Percentiles rank a stretch among this genome's conserved stretches.
phyloP scores from a whole-genome alignment of 2,797 vertebrate species.

The Pachyuromys duprasi region DNA sequence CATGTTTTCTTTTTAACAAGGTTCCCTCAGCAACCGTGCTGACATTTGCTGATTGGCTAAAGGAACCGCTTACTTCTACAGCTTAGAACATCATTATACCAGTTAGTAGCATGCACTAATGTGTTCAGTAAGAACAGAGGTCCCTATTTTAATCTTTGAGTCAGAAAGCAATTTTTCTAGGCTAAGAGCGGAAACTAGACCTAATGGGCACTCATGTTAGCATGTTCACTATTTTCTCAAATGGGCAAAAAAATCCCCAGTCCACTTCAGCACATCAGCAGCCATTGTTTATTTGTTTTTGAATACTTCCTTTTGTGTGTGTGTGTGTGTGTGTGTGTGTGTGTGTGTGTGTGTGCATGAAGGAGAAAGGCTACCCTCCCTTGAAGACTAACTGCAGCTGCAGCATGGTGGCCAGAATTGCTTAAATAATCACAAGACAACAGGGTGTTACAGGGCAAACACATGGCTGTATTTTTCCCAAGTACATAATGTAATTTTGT shows the following conservation, averaged over 20 bases:
- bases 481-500: slow-evolving; percentile 85
- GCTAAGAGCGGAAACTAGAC: background rate
- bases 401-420: slow-evolving; percentile 37
- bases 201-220: rapidly evolving
- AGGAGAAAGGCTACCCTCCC: slow-evolving; percentile 40
- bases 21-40: background rate
- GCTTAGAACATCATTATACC: background rate
- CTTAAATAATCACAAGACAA: slow-evolving; percentile 82
- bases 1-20: background rate
- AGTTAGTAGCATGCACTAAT: background rate
- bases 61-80: background rate
- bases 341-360: background rate
- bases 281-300: background rate
- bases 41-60: background rate
- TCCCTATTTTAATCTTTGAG: background rate
- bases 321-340: background rate
- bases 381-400: slow-evolving; percentile 79
- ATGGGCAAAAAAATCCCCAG: background rate
- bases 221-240: slow-evolving; percentile 25
- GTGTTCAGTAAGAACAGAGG: background rate
- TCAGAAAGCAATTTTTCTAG: background rate
- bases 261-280: slow-evolving; percentile 29
- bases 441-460: slow-evolving; percentile 74
- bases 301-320: background rate
- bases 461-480: slow-evolving; percentile 83